Evolutionary conservation across 2,888 invertebrate genomes (phyloP).

Genomic region (Platerodrilus igneus): DNA sequence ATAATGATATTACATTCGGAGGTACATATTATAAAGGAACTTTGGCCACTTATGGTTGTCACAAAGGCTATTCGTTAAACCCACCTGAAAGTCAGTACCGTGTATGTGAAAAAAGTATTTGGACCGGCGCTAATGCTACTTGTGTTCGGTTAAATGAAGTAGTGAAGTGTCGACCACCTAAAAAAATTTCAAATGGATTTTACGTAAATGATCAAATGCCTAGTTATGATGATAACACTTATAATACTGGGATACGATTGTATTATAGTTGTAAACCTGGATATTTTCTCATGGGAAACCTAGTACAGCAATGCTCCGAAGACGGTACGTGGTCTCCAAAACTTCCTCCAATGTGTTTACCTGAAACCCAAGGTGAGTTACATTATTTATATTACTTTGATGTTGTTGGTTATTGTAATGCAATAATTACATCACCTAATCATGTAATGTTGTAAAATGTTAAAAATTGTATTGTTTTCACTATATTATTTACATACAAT

Average conservation of each 20-base stretch:
- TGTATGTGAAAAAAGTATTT: constrained; percentile 45
- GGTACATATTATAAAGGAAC: constrained; percentile 40
- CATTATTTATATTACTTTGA: no score
- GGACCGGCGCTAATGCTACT: constrained; percentile 42
- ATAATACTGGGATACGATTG: constrained; percentile 37
- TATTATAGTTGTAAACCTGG: constrained; percentile 44
- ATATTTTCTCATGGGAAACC: constrained; percentile 38
- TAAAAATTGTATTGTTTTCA: no score
- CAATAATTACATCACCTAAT: no score
- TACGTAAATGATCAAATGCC: constrained; percentile 39
- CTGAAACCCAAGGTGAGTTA: constrained; percentile 22
- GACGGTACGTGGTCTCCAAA: constrained; percentile 46
- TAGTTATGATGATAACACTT: constrained; percentile 26
- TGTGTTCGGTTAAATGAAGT: constrained; percentile 35
- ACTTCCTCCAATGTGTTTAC: constrained; percentile 36
- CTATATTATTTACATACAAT: no score
- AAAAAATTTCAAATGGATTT: constrained; percentile 41
- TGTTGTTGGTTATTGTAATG: no score
- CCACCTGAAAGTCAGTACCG: constrained; percentile 41
- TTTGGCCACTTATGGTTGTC: constrained; percentile 41
- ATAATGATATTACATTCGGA: constrained; percentile 32
- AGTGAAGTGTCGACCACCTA: constrained; percentile 37
- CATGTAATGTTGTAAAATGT: no score
- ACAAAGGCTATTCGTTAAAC: constrained; percentile 36
- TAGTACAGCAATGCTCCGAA: constrained; percentile 40